Evolutionary conservation across 2,888 invertebrate species (phyloP).

Genomic region (Theretra japonica): DNA sequence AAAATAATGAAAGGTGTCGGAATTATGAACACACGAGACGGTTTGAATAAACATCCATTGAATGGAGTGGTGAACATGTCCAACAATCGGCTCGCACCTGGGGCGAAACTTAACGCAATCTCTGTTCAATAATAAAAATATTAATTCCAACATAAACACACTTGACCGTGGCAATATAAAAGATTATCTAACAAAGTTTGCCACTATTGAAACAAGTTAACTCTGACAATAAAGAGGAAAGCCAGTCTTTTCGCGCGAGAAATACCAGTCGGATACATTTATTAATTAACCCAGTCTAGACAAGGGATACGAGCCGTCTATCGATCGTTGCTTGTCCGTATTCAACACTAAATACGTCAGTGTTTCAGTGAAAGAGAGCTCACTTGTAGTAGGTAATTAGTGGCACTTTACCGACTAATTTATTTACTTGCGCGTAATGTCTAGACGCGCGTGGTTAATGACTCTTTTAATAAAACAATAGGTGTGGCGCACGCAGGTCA

Average conservation of each 20-base stretch:
- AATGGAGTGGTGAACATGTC: slow-evolving; percentile 43
- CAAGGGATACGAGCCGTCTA: slow-evolving; percentile 45
- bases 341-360: slow-evolving; percentile 56
- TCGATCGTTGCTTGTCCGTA: slow-evolving; percentile 52
- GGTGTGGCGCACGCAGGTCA: slow-evolving; percentile 53
- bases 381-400: slow-evolving; percentile 67
- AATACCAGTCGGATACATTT: slow-evolving; percentile 54
- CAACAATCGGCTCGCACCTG: slow-evolving; percentile 50
- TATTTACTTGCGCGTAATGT: slow-evolving; percentile 73
- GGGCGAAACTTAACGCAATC: slow-evolving; percentile 40
- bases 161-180: slow-evolving; percentile 32
- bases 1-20: slow-evolving; percentile 29
- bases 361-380: slow-evolving; percentile 61
- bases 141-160: slow-evolving; percentile 36
- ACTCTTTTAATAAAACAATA: slow-evolving; percentile 67
- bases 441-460: slow-evolving; percentile 67
- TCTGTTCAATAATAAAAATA: slow-evolving; percentile 42
- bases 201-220: slow-evolving; percentile 42
- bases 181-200: slow-evolving; percentile 41
- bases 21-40: slow-evolving; percentile 70
- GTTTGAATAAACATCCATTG: slow-evolving; percentile 61
- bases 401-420: slow-evolving; percentile 69
- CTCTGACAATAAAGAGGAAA: slow-evolving; percentile 43
- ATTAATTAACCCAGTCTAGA: slow-evolving; percentile 65
- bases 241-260: slow-evolving; percentile 52